phyloP scores from a whole-genome alignment of 2,113 vertebrate species.

The Aplodontia rufa region DNA sequence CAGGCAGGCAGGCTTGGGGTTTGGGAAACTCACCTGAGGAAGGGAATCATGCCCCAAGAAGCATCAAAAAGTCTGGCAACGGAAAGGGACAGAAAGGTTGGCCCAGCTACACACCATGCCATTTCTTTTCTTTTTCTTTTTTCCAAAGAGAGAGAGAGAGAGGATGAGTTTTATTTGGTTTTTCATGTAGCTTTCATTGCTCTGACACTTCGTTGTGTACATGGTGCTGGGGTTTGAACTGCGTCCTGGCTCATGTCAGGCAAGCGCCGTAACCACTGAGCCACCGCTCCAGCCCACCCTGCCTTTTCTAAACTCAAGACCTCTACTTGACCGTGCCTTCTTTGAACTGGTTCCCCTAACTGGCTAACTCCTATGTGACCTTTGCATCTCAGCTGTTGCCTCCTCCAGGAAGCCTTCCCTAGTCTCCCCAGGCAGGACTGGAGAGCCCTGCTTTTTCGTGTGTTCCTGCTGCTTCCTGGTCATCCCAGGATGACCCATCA shows the following conservation, averaged over 20 bases:
- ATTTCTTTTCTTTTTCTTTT: too few species aligned
- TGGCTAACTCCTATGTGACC: background rate
- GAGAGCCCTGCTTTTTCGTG: background rate
- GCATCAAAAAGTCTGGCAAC: background rate
- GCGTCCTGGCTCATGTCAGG: too few species aligned
- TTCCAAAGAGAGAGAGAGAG: too few species aligned
- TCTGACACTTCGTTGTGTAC: too few species aligned
- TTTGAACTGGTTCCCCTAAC: background rate
- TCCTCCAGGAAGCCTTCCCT: background rate
- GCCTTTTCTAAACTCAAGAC: background rate
- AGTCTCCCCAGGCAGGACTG: background rate
- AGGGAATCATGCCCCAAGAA: background rate
- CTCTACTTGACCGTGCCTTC: background rate
- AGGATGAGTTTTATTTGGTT: too few species aligned
- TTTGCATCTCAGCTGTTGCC: background rate
- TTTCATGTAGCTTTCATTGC: too few species aligned
- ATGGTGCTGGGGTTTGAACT: too few species aligned
- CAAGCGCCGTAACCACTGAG: too few species aligned
- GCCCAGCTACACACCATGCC: too few species aligned
- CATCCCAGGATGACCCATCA: background rate
- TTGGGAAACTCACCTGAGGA: background rate
- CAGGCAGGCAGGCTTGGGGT: background rate
- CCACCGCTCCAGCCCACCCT: too few species aligned
- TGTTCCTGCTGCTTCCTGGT: fast-evolving
- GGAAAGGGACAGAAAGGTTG: background rate